Base-by-base conservation (phyloP, 2,113 vertebrate species). In the Nansenia antarctica region DNA sequence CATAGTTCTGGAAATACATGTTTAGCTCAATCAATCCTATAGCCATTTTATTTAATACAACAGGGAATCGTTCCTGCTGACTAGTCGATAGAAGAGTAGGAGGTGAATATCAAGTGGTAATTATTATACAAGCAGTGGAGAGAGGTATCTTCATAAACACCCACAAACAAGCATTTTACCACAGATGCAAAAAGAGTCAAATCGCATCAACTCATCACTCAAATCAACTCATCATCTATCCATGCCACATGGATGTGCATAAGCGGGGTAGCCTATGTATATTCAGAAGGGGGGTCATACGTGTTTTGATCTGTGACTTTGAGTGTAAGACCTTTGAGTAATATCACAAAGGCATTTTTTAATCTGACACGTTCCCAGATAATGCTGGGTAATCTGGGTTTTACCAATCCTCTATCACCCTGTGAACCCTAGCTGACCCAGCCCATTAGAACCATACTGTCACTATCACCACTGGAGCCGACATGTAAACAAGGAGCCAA, bases 331-430 rank as follows among this genome's bases (percentile, higher is more conserved):
- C 68, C 57, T 85, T 81, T n/a, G 20, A 14, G 5, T 69, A 66
- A 62, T 59, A 27, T 37, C 69, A 69, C 62, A 70, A 67, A 53
- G 35, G 53, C 3, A 64, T 37, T 57, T 35, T 64, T 62, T 70
- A 65, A 86, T 85, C 69, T 81, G 71, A 70, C 63, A 45, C 70
- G 45, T 58, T 73, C 54, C 49, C 49, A 74, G n/a, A 29, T 73
- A 55, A 80, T 77, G 68, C 71, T 59, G 12, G 22, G 11, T 31
- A 26, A 29, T 42, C 35, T 27, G 34, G n/a, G n/a, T n/a, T n/a
- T 62, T 42, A 15, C 20, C 59, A 26, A 15, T 62, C 72, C 35
- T 49, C 62, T 47, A 55, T 58, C 3, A 65, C 15, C 73, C 62
- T 62, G 82, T 78, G 65, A 74, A 39, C 60, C 53, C 34, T 62